Evolutionary conservation across 1,140 invertebrate species (phyloP), one percentile per base, ranked within the genome.

Genomic region (Thalassaphorura encarpata): DNA sequence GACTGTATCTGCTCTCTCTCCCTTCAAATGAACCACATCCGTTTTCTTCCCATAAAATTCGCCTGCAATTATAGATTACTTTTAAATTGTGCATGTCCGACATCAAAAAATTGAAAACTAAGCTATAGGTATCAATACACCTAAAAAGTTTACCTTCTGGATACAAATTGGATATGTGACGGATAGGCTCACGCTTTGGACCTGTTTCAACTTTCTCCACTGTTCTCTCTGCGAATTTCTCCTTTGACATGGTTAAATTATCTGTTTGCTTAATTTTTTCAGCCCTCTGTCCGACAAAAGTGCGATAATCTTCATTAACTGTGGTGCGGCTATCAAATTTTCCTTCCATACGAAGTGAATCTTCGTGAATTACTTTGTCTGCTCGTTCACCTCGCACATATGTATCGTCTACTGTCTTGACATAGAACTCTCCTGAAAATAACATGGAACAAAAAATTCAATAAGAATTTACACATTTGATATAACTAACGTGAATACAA

Each of bases 1-100:
- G 1, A 79, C 73, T 31, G 80, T 69, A 48, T 81, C 77, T 2
- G 78, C 73, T 63, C 76, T 70, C 68, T 80, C 77, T 18, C 78
- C 77, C 61, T 70, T 75, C 5, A n/a, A n/a, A 76, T 36, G 33
- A 70, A 52, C 18, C 28, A 40, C 31, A n/a, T 40, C 21, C 8
- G 41, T 51, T 23, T 52, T 45, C 45, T 40, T 46, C 39, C 36
- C 48, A 29, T n/a, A n/a, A n/a, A n/a, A n/a, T n/a, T n/a, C n/a
- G n/a, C n/a, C n/a, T n/a, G n/a, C n/a, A n/a, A n/a, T n/a, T n/a
- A n/a, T n/a, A n/a, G n/a, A n/a, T n/a, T n/a, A n/a, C n/a, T n/a
- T n/a, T n/a, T n/a, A n/a, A n/a, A n/a, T n/a, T n/a, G n/a, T n/a
- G n/a, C n/a, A n/a, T n/a, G n/a, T n/a, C n/a, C n/a, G n/a, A n/a